A percentile compares a stretch with the other conserved stretches of the same genome.
Conservation (phyloP, 2,113 vertebrate genomes). For the Coptodon bakossiorum region DNA sequence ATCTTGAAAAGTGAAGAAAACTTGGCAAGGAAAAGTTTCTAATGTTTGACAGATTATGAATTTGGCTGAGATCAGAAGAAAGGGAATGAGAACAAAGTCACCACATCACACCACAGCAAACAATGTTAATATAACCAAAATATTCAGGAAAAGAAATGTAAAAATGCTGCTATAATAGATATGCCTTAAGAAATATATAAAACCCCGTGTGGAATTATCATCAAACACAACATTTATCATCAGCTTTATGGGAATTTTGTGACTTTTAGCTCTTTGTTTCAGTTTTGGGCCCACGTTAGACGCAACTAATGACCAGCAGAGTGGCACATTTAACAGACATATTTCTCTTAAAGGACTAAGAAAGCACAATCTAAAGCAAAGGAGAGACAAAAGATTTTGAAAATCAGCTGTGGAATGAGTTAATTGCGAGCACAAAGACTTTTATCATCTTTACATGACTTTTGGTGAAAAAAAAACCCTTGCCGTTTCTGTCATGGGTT, state of each 20-base stretch:
- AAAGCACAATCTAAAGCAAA: background rate
- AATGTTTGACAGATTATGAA: background rate
- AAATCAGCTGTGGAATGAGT: background rate
- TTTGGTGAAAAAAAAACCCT: background rate
- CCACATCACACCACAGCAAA: background rate
- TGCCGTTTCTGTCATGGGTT: background rate
- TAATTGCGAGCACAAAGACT: background rate
- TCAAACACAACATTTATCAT: background rate
- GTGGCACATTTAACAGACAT: background rate
- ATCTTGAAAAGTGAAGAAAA: conserved; percentile 6
- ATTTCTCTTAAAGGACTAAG: background rate
- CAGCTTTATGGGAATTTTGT: background rate
- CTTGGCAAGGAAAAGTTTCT: conserved; percentile 6
- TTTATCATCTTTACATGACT: background rate
- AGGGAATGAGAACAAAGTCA: background rate
- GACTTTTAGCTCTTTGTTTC: background rate
- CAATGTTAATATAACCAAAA: background rate
- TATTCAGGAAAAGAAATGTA: background rate
- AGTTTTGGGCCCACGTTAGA: background rate
- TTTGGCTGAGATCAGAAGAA: background rate
- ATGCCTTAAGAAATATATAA: background rate
- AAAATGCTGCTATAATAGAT: background rate
- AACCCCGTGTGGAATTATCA: background rate
- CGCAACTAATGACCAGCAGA: background rate
- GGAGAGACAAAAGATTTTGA: background rate